Percentiles rank a stretch among this genome's conserved stretches.
Evolutionary conservation across 2,113 vertebrate genomes (phyloP).

Genomic region (Ceyx margarethae): DNA sequence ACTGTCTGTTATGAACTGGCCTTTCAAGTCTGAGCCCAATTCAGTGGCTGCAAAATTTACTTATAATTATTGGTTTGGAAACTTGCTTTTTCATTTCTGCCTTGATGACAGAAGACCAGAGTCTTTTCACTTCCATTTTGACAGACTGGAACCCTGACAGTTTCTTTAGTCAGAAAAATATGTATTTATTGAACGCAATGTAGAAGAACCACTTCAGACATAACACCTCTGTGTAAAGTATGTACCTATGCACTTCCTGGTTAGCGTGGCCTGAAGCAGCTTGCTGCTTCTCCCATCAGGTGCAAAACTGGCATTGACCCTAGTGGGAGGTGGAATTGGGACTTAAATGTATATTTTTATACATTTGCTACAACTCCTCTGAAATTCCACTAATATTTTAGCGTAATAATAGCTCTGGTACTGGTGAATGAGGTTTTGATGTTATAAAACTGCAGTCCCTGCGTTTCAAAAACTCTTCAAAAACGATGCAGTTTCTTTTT

Average conservation of each 20-base stretch:
- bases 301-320: neutral
- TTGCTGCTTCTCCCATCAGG: neutral
- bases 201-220: neutral
- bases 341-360: neutral
- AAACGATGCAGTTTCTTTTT: neutral
- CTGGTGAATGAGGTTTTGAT: neutral
- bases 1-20: accelerated
- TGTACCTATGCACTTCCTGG: neutral
- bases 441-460: neutral
- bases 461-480: neutral
- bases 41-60: neutral
- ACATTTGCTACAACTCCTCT: neutral
- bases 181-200: neutral
- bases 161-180: neutral
- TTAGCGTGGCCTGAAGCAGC: neutral
- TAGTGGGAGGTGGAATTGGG: neutral
- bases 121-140: neutral
- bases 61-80: neutral
- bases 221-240: neutral
- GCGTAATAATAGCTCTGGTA: neutral
- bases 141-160: neutral
- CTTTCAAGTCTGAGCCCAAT: neutral
- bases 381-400: neutral
- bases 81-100: neutral
- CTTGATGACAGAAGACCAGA: neutral